phyloP scores from a whole-genome alignment of 2,797 vertebrate genomes.

The Gallinago stenura region DNA sequence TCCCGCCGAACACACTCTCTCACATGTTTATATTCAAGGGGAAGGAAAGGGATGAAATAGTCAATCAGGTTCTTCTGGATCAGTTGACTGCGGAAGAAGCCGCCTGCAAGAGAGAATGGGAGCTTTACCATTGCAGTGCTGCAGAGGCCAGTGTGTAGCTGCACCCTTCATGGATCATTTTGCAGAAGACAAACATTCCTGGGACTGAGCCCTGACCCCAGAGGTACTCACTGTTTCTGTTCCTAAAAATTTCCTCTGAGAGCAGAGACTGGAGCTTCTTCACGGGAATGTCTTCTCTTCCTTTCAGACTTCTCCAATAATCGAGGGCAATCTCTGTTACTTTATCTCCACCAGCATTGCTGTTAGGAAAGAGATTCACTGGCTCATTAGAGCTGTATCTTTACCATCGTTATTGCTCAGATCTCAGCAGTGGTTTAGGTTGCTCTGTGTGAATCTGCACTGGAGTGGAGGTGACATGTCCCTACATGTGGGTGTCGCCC shows the following conservation, averaged over 20 bases:
- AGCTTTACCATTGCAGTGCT: background rate
- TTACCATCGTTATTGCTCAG: background rate
- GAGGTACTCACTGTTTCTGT: conserved; percentile 83
- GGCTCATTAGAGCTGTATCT: background rate
- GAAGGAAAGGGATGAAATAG: conserved; percentile 90
- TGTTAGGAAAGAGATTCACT: conserved; percentile 37
- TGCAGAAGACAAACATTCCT: background rate
- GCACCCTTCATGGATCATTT: background rate
- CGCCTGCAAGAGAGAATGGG: conserved; percentile 75
- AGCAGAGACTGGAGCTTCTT: conserved; percentile 82
- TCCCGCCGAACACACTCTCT: conserved; percentile 82
- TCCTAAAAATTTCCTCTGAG: conserved; percentile 85
- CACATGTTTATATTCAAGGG: conserved; percentile 86
- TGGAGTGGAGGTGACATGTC: background rate
- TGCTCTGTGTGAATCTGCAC: background rate
- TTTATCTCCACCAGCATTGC: conserved; percentile 86
- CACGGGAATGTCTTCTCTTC: conserved; percentile 83
- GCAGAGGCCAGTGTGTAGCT: background rate
- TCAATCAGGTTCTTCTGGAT: conserved; percentile 90
- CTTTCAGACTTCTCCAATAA: conserved; percentile 81
- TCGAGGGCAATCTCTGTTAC: conserved; percentile 82
- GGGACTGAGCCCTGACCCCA: background rate
- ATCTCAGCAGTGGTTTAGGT: background rate
- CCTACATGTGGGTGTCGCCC: no score
- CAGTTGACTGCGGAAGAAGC: conserved; percentile 86